phyloP scores from a whole-genome alignment of 2,888 invertebrate species.

The Drosophila sordidula region DNA sequence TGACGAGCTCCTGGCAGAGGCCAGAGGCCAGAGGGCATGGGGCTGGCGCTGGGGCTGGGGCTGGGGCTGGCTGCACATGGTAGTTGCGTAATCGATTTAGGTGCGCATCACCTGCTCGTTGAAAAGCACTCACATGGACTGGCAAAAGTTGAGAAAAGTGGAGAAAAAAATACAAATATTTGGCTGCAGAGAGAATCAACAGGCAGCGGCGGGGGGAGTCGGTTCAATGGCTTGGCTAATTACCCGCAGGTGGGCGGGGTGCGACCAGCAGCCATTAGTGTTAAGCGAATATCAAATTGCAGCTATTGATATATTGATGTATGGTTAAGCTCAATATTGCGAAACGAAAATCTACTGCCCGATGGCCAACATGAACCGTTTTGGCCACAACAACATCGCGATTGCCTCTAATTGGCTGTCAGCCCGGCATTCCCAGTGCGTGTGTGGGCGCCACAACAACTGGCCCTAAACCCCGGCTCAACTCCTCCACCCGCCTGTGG shows the following conservation, averaged over 20 bases:
- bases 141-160: constrained; percentile 17
- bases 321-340: constrained; percentile 21
- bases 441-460: constrained; percentile 10
- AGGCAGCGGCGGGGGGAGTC: constrained; percentile 17
- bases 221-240: constrained; percentile 24
- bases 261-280: constrained; percentile 64
- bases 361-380: constrained; percentile 29
- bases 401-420: constrained; percentile 35
- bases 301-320: constrained; percentile 34
- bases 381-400: constrained; percentile 24
- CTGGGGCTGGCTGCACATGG: not conserved
- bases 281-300: constrained; percentile 73
- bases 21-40: too few relatives aligned
- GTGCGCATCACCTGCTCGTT: constrained; percentile 63
- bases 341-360: constrained; percentile 4
- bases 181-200: constrained; percentile 33
- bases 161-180: constrained; percentile 12
- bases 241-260: constrained; percentile 10
- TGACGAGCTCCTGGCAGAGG: constrained; percentile 3
- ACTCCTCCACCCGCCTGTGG: not conserved
- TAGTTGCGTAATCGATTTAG: constrained; percentile 75
- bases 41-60: too few relatives aligned
- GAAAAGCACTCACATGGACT: constrained; percentile 30
- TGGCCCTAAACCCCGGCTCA: not conserved
- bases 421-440: constrained; percentile 13